Conservation (phyloP, 2,888 invertebrate species). For the Rhingia rostrata region DNA sequence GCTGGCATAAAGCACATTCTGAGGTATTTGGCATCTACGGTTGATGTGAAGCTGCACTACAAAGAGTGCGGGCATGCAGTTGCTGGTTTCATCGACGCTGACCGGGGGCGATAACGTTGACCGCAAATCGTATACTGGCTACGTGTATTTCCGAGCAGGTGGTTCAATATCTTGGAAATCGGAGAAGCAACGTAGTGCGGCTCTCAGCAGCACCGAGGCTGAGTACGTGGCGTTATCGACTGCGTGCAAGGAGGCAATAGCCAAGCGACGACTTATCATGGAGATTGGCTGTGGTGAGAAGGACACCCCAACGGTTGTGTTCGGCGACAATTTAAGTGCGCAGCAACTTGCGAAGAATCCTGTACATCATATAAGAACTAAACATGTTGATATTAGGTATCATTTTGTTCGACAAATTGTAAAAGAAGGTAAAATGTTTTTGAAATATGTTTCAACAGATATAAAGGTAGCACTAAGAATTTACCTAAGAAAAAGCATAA, state of each 20-base stretch:
- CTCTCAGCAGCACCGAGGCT: too few species aligned
- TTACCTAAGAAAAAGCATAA: too few species aligned
- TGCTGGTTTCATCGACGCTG: constrained; percentile 31
- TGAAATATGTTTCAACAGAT: constrained; percentile 13
- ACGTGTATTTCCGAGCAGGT: constrained; percentile 48
- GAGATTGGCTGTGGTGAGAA: too few species aligned
- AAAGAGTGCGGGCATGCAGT: constrained; percentile 12
- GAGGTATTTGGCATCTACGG: constrained; percentile 26
- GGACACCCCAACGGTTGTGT: too few species aligned
- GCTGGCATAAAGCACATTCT: constrained; percentile 14
- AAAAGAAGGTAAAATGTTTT: constrained; percentile 16
- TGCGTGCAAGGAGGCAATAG: too few species aligned
- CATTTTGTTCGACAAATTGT: constrained; percentile 36
- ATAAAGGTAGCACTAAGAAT: constrained; percentile 16
- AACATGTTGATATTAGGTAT: constrained; percentile 35
- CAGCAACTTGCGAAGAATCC: constrained; percentile 37
- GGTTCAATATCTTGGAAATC: too few species aligned
- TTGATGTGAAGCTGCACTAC: constrained; percentile 25
- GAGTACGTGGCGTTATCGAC: too few species aligned
- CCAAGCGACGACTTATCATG: too few species aligned
- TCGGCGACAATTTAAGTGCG: too few species aligned
- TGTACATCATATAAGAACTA: constrained; percentile 20
- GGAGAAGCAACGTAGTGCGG: too few species aligned
- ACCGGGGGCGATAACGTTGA: constrained; percentile 31
- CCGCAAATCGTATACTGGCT: constrained; percentile 66